Conservation (phyloP, 2,113 vertebrate species). For the Brienomyrus longianalis region DNA sequence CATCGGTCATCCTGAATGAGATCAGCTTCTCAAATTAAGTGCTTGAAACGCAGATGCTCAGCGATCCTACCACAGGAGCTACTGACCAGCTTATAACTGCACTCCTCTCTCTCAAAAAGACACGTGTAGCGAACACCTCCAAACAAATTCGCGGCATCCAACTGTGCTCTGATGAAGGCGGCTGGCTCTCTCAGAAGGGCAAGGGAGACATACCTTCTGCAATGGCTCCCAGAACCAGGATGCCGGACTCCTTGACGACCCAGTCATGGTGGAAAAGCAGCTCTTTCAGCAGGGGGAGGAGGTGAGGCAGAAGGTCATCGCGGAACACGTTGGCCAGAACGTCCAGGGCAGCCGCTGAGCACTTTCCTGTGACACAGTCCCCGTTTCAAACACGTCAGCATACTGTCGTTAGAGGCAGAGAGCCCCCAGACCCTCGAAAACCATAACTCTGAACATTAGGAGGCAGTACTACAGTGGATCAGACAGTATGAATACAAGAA, state of each 20-base stretch:
- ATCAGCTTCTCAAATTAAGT: not conserved
- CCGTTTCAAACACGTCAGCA: not conserved
- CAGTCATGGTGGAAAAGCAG: slow-evolving; percentile 89
- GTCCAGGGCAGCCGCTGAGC: slow-evolving; percentile 80
- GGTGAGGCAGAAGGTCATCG: slow-evolving; percentile 83
- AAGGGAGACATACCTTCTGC: slow-evolving; percentile 69
- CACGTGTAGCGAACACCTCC: not conserved
- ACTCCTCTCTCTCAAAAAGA: not conserved
- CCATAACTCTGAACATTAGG: not conserved
- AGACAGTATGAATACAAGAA: slow-evolving; percentile 25
- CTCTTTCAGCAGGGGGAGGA: slow-evolving; percentile 82
- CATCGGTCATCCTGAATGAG: not conserved
- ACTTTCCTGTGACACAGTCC: slow-evolving; percentile 64
- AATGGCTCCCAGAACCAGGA: slow-evolving; percentile 84
- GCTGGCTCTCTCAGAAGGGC: not conserved
- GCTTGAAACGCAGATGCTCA: not conserved
- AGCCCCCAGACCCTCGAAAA: not conserved
- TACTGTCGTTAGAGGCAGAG: not conserved
- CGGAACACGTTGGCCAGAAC: slow-evolving; percentile 89
- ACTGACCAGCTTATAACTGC: not conserved
- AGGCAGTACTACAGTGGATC: not conserved
- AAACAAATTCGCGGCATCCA: not conserved
- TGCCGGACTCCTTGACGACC: slow-evolving; percentile 91
- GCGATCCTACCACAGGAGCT: not conserved
- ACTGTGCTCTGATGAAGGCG: not conserved